These are phyloP conservation scores for Ectemnius continuus DNA, from an alignment of 2,888 invertebrate genomes.

Conservation along the genomic window DNA sequence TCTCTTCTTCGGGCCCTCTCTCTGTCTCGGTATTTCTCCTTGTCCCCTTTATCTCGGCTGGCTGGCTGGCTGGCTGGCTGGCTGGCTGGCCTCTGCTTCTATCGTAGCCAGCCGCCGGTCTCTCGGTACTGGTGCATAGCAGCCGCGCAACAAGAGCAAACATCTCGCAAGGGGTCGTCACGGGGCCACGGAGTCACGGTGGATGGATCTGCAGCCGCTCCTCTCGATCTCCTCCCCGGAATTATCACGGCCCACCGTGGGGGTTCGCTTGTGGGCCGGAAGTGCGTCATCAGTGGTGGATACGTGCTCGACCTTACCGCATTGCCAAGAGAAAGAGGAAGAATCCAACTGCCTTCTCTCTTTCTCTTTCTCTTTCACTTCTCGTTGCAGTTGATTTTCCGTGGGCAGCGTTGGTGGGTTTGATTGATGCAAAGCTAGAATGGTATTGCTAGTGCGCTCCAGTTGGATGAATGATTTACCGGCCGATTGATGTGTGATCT, in stretches of 20 bases:
- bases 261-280: slow-evolving; percentile 68
- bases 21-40: slow-evolving; percentile 22
- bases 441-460: background rate
- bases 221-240: slow-evolving; percentile 63
- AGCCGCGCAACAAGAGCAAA: slow-evolving; percentile 75
- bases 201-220: slow-evolving; percentile 66
- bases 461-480: too few species aligned
- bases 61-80: slow-evolving; percentile 39
- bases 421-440: slow-evolving; percentile 8
- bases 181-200: slow-evolving; percentile 73
- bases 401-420: slow-evolving; percentile 8
- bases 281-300: slow-evolving; percentile 67
- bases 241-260: slow-evolving; percentile 69
- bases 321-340: background rate
- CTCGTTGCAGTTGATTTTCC: background rate
- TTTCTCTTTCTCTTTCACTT: slow-evolving; percentile 14
- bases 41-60: slow-evolving; percentile 31
- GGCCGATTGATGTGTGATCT: too few species aligned
- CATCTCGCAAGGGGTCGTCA: slow-evolving; percentile 72
- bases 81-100: slow-evolving; percentile 35
- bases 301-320: slow-evolving; percentile 60
- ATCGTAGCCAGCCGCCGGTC: slow-evolving; percentile 46
- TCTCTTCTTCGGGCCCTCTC: slow-evolving; percentile 11
- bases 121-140: slow-evolving; percentile 53
- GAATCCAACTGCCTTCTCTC: too few species aligned